phyloP scores from a whole-genome alignment of 2,797 vertebrate genomes.

The Syngnathus rostellatus region DNA sequence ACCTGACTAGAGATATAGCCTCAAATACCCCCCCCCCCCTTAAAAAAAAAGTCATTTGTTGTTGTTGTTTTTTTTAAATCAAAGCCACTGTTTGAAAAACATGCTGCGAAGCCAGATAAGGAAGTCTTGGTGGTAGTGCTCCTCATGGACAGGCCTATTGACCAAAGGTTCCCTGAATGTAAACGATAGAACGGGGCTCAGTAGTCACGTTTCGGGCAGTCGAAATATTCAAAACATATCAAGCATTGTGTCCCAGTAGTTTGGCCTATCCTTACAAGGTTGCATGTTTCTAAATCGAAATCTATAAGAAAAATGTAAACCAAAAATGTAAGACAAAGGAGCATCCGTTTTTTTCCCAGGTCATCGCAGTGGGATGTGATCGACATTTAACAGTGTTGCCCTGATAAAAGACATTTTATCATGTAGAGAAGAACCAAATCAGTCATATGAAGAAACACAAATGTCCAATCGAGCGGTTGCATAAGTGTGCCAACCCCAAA shows the following conservation, averaged over 20 bases:
- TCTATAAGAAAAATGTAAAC: no score
- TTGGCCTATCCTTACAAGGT: constrained; percentile 6
- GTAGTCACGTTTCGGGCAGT: constrained; percentile 31
- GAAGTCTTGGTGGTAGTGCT: constrained; percentile 43
- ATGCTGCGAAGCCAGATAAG: constrained; percentile 58
- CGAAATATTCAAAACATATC: constrained; percentile 11
- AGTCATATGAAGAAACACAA: background rate
- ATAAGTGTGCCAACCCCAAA: background rate
- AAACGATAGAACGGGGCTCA: constrained; percentile 43
- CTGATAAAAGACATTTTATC: background rate
- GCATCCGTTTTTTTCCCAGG: no score
- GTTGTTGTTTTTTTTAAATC: constrained; percentile 36
- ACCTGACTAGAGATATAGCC: constrained; percentile 49
- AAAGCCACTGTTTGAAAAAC: constrained; percentile 60
- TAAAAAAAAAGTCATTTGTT: constrained; percentile 47
- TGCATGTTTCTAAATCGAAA: background rate
- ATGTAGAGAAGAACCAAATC: background rate
- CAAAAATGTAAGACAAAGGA: no score
- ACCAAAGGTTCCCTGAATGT: constrained; percentile 29
- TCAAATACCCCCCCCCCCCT: constrained; percentile 34
- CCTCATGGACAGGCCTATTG: constrained; percentile 43
- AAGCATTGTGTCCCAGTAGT: constrained; percentile 5
- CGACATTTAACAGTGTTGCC: no score
- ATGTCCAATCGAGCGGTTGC: background rate
- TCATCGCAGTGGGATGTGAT: no score